These are phyloP conservation scores for Orthosia gracilis DNA, from an alignment of 2,888 invertebrate species.

Conservation along the genomic window DNA sequence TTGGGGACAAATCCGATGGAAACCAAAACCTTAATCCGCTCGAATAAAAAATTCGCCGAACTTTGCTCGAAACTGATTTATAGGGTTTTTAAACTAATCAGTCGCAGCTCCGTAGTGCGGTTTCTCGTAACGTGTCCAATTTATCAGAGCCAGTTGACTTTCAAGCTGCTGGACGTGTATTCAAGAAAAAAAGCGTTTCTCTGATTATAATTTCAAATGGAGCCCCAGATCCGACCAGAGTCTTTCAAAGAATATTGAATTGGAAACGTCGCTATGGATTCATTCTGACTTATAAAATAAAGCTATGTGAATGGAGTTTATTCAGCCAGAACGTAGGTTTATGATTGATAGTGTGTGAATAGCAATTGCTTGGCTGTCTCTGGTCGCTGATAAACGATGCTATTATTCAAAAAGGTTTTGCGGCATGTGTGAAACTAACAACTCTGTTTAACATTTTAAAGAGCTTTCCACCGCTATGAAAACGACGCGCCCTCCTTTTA, in stretches of 20 bases:
- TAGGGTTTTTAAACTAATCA: slow-evolving; percentile 59
- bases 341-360: slow-evolving; percentile 54
- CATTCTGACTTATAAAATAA: slow-evolving; percentile 55
- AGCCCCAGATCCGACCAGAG: slow-evolving; percentile 49
- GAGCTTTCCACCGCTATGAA: slow-evolving; percentile 23
- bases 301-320: slow-evolving; percentile 34
- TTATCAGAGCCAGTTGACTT: slow-evolving; percentile 57
- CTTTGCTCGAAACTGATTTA: slow-evolving; percentile 58
- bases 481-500: slow-evolving; percentile 6
- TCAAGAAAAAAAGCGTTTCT: slow-evolving; percentile 65
- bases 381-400: slow-evolving; percentile 41
- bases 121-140: slow-evolving; percentile 57
- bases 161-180: slow-evolving; percentile 62
- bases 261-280: slow-evolving; percentile 48
- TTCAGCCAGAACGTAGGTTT: slow-evolving; percentile 41
- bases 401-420: slow-evolving; percentile 25
- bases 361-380: slow-evolving; percentile 28
- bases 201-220: slow-evolving; percentile 76
- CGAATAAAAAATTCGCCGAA: slow-evolving; percentile 67
- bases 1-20: slow-evolving; percentile 82
- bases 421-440: slow-evolving; percentile 13
- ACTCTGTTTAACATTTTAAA: slow-evolving; percentile 17
- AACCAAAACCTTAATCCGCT: slow-evolving; percentile 75
- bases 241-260: slow-evolving; percentile 62
- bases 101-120: slow-evolving; percentile 38